Percentiles rank a stretch among this genome's conserved stretches.
Evolutionary conservation across 2,797 vertebrate genomes (phyloP).

Genomic region (Silurus aristotelis): DNA sequence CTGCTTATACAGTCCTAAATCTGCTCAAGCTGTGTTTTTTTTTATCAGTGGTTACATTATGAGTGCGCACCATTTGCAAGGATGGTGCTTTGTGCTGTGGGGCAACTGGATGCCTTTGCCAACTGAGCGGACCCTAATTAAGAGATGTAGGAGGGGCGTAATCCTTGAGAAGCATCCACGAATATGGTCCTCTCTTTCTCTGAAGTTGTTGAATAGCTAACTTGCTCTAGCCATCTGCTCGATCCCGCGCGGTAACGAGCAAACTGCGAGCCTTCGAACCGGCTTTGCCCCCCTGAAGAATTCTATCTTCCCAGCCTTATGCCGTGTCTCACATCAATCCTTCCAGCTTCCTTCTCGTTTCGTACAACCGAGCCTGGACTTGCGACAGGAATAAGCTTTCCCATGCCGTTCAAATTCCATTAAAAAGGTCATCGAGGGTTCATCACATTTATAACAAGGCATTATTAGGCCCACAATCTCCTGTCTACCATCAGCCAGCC

Average conservation of each 20-base stretch:
- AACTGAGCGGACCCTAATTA: slow-evolving; percentile 57
- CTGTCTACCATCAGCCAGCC: background rate
- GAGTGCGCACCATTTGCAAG: no score
- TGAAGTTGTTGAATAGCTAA: slow-evolving; percentile 59
- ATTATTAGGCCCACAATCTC: background rate
- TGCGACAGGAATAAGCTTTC: background rate
- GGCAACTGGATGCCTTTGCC: slow-evolving; percentile 48
- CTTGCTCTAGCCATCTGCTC: slow-evolving; percentile 53
- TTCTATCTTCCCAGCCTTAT: slow-evolving; percentile 16
- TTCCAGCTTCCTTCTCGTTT: background rate
- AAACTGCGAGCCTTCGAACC: slow-evolving; percentile 43
- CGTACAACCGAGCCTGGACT: background rate
- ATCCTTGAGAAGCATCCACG: slow-evolving; percentile 50
- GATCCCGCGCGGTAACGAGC: slow-evolving; percentile 35
- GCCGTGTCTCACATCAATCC: slow-evolving; percentile 6
- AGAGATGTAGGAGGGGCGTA: slow-evolving; percentile 51
- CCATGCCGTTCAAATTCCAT: background rate
- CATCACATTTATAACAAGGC: background rate
- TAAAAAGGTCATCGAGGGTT: background rate
- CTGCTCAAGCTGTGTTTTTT: background rate
- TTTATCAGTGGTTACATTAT: background rate
- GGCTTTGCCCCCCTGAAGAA: background rate
- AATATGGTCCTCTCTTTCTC: slow-evolving; percentile 47
- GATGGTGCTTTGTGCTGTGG: background rate
- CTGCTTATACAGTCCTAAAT: background rate